phyloP scores from a whole-genome alignment of 2,888 invertebrate genomes.

The Ommatoiulus sabulosus region DNA sequence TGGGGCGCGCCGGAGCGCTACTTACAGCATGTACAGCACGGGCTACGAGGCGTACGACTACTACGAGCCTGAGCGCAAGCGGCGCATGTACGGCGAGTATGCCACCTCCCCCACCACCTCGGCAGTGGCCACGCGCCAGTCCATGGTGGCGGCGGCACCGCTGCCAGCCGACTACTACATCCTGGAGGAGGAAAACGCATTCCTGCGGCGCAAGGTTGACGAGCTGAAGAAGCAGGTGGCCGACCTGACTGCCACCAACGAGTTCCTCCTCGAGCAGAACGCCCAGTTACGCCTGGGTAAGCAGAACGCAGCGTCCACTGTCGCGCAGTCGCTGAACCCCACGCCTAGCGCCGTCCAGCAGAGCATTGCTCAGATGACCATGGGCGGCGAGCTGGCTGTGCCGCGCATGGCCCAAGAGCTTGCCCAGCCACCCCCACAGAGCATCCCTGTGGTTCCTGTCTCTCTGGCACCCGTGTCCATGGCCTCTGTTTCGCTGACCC shows the following conservation, averaged over 20 bases:
- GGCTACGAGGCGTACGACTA: conserved; percentile 60
- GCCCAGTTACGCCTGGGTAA: conserved; percentile 77
- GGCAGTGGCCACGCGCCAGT: conserved; percentile 56
- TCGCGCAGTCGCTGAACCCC: conserved; percentile 71
- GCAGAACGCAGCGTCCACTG: conserved; percentile 71
- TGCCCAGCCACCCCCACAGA: conserved; percentile 64
- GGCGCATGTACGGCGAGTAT: conserved; percentile 59
- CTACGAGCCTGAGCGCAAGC: conserved; percentile 62
- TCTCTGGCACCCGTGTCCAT: conserved; percentile 66
- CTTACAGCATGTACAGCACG: conserved; percentile 43
- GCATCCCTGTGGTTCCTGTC: conserved; percentile 69
- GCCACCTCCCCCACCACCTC: conserved; percentile 57
- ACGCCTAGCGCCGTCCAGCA: conserved; percentile 62
- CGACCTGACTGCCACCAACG: conserved; percentile 81
- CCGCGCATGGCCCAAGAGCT: conserved; percentile 54
- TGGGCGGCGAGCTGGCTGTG: conserved; percentile 62
- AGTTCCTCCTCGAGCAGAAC: conserved; percentile 82
- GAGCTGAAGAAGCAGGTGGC: conserved; percentile 78
- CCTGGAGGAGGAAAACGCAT: conserved; percentile 76
- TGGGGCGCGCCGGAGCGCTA: not conserved
- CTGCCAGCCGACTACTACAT: conserved; percentile 60
- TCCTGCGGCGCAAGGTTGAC: conserved; percentile 77
- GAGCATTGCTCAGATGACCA: conserved; percentile 69
- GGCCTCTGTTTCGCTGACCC: conserved; percentile 62
- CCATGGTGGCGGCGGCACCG: conserved; percentile 56